Conservation (phyloP, 2,888 invertebrate species). For the Caenorhabditis sinica region DNA sequence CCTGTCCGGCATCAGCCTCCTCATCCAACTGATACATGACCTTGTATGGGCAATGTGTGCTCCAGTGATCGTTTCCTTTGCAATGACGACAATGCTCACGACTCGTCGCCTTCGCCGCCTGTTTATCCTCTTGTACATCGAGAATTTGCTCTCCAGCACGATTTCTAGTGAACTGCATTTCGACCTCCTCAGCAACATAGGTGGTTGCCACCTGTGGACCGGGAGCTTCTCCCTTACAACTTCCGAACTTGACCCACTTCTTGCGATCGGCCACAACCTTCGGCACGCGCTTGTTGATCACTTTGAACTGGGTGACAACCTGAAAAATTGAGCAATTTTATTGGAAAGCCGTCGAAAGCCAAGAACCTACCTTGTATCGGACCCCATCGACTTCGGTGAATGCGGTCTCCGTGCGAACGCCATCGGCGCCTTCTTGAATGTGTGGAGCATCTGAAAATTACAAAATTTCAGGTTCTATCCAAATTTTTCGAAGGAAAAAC, state of each 20-base stretch:
- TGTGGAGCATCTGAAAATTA: constrained; percentile 65
- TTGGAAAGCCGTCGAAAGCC: neutral
- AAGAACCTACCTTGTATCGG: constrained; percentile 67
- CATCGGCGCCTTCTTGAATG: constrained; percentile 70
- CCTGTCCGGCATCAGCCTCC: constrained; percentile 71
- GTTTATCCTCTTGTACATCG: constrained; percentile 84
- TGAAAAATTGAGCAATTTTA: constrained; percentile 74
- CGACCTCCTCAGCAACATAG: constrained; percentile 95
- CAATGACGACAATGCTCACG: constrained; percentile 83
- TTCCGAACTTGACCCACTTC: constrained; percentile 96
- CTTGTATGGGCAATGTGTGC: constrained; percentile 97
- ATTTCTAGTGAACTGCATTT: constrained; percentile 88
- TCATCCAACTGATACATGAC: constrained; percentile 85
- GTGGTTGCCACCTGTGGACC: constrained; percentile 97
- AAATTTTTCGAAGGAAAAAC: constrained; percentile 10
- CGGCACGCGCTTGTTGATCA: constrained; percentile 87
- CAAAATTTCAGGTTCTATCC: too few relatives aligned
- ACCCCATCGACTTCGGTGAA: constrained; percentile 74
- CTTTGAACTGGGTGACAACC: constrained; percentile 88
- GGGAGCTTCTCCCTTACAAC: constrained; percentile 93
- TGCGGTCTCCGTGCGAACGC: constrained; percentile 75
- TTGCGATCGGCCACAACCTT: constrained; percentile 93
- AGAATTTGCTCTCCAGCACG: constrained; percentile 84
- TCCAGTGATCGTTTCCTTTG: constrained; percentile 92
- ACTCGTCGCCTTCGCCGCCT: constrained; percentile 69